Base-by-base conservation (phyloP, 2,888 invertebrate species). In the Scelioninae gen. 1 region DNA sequence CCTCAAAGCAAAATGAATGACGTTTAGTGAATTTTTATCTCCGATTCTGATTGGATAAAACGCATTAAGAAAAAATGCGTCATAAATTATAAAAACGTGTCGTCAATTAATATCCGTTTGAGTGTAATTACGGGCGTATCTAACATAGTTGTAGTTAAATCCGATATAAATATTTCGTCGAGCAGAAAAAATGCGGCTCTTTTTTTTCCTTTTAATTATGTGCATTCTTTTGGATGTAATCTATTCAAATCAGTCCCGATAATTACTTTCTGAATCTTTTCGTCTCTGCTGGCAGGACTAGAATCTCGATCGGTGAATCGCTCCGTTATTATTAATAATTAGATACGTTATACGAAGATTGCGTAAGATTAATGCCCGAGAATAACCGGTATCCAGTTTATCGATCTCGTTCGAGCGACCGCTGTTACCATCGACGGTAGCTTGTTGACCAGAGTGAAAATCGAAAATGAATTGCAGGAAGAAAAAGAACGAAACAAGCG, bases 281-380 rank as follows among this genome's bases (percentile, higher is more conserved):
- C 75, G 79, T 75, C 78, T 83, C 81, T 55, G 71, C 66, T 51
- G 71, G 49, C 47, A 56, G 43, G 81, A 63, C 78, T 85, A 85
- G 86, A 88, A 87, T 87, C 85, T 85, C 77, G 86, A 88, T 87
- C 87, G 87, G 84, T 85, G 88, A 88, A 87, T 88, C 86, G 87
- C 85, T 76, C 85, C 86, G 86, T 86, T 88, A 87, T 87, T 88
- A 89, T 89, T 88, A 88, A 89, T 89, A 89, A 88, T 85, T 84
- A 85, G 86, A 86, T 87, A 86, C 74, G 85, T 84, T 85, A 85
- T 85, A 85, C 86, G 86, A 84, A 86, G 87, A 88, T 90, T 90
- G 88, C 88, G 87, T 87, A 88, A 90, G 89, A 90, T 89, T 88
- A 88, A 89, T 89, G 88, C 85, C 84, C 83, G 82, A 71, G 79